Conservation (phyloP, 2,797 vertebrate species). For the Squalus acanthias region DNA sequence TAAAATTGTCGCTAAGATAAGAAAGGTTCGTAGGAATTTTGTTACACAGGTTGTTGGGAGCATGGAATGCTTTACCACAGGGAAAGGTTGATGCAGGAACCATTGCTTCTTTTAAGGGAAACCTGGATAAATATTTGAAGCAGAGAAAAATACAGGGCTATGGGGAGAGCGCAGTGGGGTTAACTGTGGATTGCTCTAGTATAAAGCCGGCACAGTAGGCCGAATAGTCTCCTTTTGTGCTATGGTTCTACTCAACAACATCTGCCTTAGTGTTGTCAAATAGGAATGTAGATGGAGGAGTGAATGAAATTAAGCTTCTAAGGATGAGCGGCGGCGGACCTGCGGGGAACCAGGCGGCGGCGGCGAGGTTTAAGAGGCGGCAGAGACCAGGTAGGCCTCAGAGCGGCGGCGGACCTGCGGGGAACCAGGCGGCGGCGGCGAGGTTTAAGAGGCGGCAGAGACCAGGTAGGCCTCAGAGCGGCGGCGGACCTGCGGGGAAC, state of each 20-base stretch:
- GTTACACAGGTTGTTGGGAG: no score
- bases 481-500: no score
- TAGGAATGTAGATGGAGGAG: neutral
- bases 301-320: neutral
- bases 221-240: neutral
- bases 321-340: neutral
- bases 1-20: no score
- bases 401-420: no score
- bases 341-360: no score
- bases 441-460: no score
- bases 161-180: no score
- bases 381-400: no score
- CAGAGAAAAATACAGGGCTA: neutral
- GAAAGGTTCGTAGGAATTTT: no score
- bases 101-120: neutral
- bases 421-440: no score
- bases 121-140: neutral
- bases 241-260: neutral
- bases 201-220: neutral
- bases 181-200: neutral
- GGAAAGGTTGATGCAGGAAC: neutral
- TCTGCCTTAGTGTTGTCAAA: neutral
- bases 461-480: no score
- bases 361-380: no score
- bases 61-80: neutral